Evolutionary conservation across 1,140 invertebrate species (phyloP).

Genomic region (Diachasma alloeum): DNA sequence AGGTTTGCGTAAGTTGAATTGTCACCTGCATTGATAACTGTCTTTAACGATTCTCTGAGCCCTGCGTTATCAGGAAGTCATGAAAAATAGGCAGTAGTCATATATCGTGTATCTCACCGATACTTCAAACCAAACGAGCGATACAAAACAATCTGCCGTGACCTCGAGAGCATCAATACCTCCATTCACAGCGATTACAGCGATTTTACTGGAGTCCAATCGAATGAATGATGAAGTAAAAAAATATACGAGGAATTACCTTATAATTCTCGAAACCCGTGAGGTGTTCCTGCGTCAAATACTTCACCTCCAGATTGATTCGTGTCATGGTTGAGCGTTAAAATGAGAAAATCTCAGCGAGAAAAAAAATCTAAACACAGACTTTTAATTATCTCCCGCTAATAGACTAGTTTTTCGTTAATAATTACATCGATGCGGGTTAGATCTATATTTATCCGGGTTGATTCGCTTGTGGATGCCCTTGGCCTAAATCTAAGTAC

Average conservation of each 20-base stretch:
- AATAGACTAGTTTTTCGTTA: conserved; percentile 18
- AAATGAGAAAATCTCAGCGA: background rate
- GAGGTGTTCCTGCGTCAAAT: conserved; percentile 82
- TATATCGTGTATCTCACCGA: background rate
- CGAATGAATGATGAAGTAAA: conserved; percentile 7
- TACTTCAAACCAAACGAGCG: background rate
- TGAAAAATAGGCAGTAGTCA: background rate
- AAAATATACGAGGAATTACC: conserved; percentile 66
- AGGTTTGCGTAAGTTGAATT: background rate
- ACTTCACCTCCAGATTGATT: conserved; percentile 72
- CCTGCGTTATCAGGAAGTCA: background rate
- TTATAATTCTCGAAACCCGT: conserved; percentile 93
- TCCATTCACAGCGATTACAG: too few species aligned
- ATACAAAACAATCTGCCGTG: too few species aligned
- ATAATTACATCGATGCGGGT: conserved; percentile 20
- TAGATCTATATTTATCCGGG: background rate
- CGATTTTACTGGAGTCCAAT: too few species aligned
- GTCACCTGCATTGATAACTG: conserved; percentile 1
- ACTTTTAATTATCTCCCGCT: conserved; percentile 20
- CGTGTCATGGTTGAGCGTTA: conserved; percentile 35
- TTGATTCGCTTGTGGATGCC: background rate
- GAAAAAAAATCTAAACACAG: background rate
- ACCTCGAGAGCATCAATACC: too few species aligned
- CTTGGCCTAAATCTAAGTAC: background rate
- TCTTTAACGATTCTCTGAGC: background rate